Conservation (phyloP, 2,797 vertebrate genomes). For the Pelochelys cantorii region DNA sequence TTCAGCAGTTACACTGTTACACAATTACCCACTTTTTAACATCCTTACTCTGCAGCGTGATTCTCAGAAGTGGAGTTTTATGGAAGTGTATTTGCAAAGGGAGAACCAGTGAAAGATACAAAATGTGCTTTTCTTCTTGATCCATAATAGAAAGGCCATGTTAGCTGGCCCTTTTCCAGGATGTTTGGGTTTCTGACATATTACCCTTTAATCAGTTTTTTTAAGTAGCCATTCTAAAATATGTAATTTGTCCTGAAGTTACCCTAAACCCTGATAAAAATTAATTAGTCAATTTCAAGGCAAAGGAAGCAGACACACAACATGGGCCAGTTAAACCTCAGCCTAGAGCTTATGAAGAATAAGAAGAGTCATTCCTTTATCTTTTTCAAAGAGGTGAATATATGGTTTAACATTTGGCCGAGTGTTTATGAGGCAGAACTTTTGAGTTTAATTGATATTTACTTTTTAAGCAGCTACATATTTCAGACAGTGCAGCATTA, state of each 20-base stretch:
- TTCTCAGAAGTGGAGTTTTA: background rate
- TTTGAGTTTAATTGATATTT: constrained; percentile 86
- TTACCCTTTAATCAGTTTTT: background rate
- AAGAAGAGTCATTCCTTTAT: constrained; percentile 66
- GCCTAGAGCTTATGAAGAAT: constrained; percentile 39
- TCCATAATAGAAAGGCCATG: background rate
- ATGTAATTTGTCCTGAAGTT: background rate
- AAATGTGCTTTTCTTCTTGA: background rate
- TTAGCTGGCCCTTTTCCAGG: background rate
- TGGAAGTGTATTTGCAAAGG: background rate
- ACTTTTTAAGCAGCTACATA: constrained; percentile 84
- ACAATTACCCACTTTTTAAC: too few relatives aligned
- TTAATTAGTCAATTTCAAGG: background rate
- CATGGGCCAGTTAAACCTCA: constrained; percentile 24
- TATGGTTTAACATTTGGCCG: constrained; percentile 66
- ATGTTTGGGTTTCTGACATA: background rate
- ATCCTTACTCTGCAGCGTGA: background rate
- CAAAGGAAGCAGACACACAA: constrained; percentile 18
- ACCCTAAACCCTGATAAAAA: background rate
- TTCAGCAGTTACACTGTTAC: too few relatives aligned
- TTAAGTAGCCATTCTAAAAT: background rate
- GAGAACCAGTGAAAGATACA: background rate
- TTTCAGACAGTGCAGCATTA: constrained; percentile 76
- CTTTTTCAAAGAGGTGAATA: constrained; percentile 61
- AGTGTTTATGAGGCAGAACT: constrained; percentile 82